phyloP scores from a whole-genome alignment of 2,113 vertebrate genomes.

The Elaphurus davidianus region DNA sequence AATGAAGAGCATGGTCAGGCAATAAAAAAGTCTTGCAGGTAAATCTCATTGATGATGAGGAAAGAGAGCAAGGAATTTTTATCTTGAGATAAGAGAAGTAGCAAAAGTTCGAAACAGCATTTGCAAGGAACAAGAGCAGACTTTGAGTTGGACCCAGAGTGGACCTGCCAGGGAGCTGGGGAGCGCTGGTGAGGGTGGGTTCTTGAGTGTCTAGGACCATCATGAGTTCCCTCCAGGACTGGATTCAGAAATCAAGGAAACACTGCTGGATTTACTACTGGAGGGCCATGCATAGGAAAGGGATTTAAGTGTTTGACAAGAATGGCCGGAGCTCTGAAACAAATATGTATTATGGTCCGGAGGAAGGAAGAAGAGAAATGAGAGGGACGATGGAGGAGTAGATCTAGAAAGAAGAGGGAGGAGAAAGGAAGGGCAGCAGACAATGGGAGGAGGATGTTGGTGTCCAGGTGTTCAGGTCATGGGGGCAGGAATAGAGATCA shows the following conservation, averaged over 20 bases:
- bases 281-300: not conserved
- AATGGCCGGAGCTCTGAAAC: not conserved
- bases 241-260: not conserved
- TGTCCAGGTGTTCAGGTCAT: not conserved
- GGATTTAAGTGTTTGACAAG: not conserved
- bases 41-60: not conserved
- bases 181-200: not conserved
- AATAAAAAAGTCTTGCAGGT: not conserved
- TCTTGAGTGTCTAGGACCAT: not conserved
- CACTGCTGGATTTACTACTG: not conserved
- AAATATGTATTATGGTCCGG: not conserved
- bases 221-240: not conserved
- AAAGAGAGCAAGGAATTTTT: not conserved
- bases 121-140: not conserved
- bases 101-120: not conserved
- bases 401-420: not conserved
- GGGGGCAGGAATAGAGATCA: not conserved
- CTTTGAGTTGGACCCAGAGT: not conserved
- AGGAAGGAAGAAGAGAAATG: not conserved
- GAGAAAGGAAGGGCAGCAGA: not conserved
- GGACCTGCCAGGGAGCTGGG: not conserved
- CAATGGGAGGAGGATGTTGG: not conserved
- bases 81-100: not conserved
- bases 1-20: not conserved
- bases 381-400: not conserved